Evolutionary conservation across 2,888 invertebrate species (phyloP).

Genomic region (Sinodicranocentrus sp.): DNA sequence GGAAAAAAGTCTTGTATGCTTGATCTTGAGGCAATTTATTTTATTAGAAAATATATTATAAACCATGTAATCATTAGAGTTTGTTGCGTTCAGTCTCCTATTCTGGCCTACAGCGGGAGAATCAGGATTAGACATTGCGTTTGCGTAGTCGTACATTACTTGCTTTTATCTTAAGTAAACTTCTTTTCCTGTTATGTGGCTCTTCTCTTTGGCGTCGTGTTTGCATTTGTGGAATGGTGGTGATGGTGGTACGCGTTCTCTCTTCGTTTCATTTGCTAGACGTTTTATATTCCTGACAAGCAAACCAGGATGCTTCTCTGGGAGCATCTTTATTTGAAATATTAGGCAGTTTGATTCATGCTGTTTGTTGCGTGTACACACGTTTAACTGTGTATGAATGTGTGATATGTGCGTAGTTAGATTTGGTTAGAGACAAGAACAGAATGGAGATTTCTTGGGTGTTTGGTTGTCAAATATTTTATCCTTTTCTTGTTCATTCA

Average conservation of each 20-base stretch:
- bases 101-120: background rate
- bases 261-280: constrained; percentile 4
- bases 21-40: constrained; percentile 32
- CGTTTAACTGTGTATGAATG: no score
- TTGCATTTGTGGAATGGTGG: background rate
- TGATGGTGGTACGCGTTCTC: background rate
- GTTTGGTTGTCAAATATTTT: constrained; percentile 25
- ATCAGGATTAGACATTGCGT: constrained; percentile 1
- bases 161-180: constrained; percentile 21
- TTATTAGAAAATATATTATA: constrained; percentile 10
- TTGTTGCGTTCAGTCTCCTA: no score
- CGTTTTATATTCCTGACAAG: background rate
- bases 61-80: no score
- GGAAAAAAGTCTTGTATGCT: background rate
- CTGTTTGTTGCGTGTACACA: no score
- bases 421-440: no score
- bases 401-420: no score
- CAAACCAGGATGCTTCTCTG: no score
- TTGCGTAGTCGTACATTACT: constrained; percentile 1
- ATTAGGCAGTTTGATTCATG: no score
- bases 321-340: no score
- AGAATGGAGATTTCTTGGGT: background rate
- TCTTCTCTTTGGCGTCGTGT: background rate
- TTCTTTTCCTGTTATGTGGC: constrained; percentile 3
- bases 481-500: background rate